phyloP scores from a whole-genome alignment of 2,888 invertebrate species.

The Scelioninae gen. 2 region DNA sequence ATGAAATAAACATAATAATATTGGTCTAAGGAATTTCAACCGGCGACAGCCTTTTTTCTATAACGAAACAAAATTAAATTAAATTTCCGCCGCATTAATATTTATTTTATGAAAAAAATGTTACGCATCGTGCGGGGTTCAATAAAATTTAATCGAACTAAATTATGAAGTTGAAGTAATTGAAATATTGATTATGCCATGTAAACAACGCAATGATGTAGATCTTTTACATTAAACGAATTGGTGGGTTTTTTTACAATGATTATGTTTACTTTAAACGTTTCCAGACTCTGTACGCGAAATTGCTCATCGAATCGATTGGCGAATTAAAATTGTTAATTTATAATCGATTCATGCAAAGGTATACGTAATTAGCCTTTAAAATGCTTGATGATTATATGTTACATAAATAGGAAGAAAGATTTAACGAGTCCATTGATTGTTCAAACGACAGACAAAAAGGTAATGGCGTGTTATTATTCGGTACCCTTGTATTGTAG shows the following conservation, averaged over 20 bases:
- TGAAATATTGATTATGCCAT: too few species aligned
- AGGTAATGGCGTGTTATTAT: constrained; percentile 25
- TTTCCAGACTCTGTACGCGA: neutral
- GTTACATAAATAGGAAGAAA: constrained; percentile 27
- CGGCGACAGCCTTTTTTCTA: too few species aligned
- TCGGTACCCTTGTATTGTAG: constrained; percentile 16
- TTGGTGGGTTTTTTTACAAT: neutral
- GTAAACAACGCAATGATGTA: too few species aligned
- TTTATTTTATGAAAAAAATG: too few species aligned
- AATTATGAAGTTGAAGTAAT: too few species aligned
- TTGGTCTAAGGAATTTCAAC: too few species aligned
- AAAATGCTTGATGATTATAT: constrained; percentile 14
- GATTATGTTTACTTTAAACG: constrained; percentile 1
- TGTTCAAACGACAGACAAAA: constrained; percentile 28
- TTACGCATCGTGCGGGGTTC: too few species aligned
- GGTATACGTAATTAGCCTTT: constrained; percentile 6
- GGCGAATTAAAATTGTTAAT: constrained; percentile 16
- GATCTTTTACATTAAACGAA: too few species aligned
- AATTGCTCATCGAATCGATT: constrained; percentile 4
- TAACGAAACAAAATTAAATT: too few species aligned
- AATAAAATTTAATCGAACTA: too few species aligned
- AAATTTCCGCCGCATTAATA: too few species aligned
- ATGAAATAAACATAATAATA: too few species aligned
- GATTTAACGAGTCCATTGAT: constrained; percentile 11
- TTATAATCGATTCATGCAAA: constrained; percentile 2